Base-by-base conservation (phyloP, 2,888 invertebrate species). In the Linnaemya vulpina region DNA sequence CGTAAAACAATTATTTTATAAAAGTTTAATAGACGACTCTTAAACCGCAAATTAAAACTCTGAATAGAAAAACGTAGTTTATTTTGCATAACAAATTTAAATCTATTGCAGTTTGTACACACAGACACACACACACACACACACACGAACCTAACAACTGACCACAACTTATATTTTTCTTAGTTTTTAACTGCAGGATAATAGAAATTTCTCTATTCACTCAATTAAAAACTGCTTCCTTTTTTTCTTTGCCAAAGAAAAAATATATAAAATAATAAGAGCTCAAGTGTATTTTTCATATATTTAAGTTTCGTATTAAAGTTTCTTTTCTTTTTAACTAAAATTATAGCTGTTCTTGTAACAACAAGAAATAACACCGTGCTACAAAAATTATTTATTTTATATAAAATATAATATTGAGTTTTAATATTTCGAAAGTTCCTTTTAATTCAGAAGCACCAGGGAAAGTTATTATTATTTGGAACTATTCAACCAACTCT, bases 41-140 rank as follows among this genome's bases (percentile, higher is more conserved):
- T 5, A 76, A n/a, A 70, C 70, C 68, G 60, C 81, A 76, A 53
- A 46, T 68, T 70, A 38, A 46, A 65, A 43, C 68, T 43, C 53
- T 10, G 60, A 46, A 22, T 13, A 53, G 11, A 53, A 5, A 22
- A 22, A 20, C 5, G 1, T 15, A 25, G 5, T 22, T 53, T 53
- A 22, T 22, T 55, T 25, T 22, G 17, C 13, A 55, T 5, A 20
- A 25, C 2, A 15, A 55, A 15, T 20, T 10, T 10, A 51, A 51
- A 51, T 5, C 5, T 4, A 10, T 60, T 62, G 8, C 38, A 40
- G 7, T 40, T 38, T 8, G n/a, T n/a, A n/a, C n/a, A n/a, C n/a
- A n/a, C n/a, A n/a, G n/a, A n/a, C n/a, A n/a, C n/a, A n/a, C n/a
- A n/a, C 11, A 38, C 38, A 13, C 11, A 5, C 10, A 51, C 17